phyloP scores from a whole-genome alignment of 1,140 invertebrate species.

The Lasaia peninsularis region DNA sequence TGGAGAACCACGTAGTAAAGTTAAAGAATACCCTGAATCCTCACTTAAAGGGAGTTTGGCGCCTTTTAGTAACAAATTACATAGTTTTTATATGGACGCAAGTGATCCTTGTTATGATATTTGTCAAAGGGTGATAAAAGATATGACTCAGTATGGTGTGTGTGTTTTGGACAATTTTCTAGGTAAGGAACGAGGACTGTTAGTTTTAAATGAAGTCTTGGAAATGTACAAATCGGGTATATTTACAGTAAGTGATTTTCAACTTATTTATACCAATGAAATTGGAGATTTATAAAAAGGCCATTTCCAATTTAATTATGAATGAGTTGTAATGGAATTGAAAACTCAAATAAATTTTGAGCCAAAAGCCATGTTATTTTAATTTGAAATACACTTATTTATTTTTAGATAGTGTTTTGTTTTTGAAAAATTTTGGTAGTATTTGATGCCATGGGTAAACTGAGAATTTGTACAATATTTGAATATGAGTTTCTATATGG shows the following conservation, averaged over 20 bases:
- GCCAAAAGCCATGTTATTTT: too few relatives aligned
- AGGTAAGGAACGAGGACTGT: conserved; percentile 85
- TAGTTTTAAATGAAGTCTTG: conserved; percentile 91
- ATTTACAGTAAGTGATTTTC: conserved; percentile 79
- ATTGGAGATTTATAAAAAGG: too few relatives aligned
- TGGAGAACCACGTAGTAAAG: not conserved
- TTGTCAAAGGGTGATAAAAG: conserved; percentile 86
- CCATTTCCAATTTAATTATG: too few relatives aligned
- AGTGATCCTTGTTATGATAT: conserved; percentile 80
- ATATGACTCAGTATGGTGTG: conserved; percentile 92
- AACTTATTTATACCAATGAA: too few relatives aligned
- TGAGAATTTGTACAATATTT: too few relatives aligned
- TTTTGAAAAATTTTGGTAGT: too few relatives aligned
- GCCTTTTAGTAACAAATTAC: conserved; percentile 77
- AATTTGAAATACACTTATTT: too few relatives aligned
- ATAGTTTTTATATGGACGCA: conserved; percentile 65
- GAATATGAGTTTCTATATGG: too few relatives aligned
- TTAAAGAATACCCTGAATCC: conserved; percentile 68
- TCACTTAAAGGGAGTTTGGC: conserved; percentile 69
- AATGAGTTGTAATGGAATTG: too few relatives aligned
- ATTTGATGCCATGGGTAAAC: too few relatives aligned
- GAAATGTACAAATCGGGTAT: conserved; percentile 88
- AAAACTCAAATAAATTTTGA: too few relatives aligned
- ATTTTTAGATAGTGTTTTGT: too few relatives aligned
- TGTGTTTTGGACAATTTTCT: conserved; percentile 96